Base-by-base conservation (phyloP, 1,140 invertebrate species). In the Cotesia glomerata region DNA sequence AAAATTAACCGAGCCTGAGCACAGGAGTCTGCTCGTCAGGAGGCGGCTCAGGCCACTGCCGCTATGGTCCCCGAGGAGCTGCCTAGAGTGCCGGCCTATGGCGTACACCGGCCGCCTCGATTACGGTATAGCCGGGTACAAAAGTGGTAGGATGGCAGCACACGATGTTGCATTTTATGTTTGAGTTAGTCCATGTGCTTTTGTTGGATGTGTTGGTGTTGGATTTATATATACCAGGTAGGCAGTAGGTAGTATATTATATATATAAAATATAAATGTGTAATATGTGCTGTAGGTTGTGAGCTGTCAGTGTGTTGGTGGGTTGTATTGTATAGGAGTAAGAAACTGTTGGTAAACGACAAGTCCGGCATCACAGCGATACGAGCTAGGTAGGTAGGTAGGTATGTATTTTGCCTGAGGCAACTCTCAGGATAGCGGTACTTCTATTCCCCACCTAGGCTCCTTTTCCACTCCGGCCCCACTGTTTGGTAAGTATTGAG, bases 371-470 rank as follows among this genome's bases (percentile, higher is more conserved):
- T 65, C 54, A 54, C 64, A 49, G 35, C 52, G 64, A 26, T 71
- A 45, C 62, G 36, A 69, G 74, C 74, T 81, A 81, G 80, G 79
- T 81, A 81, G 80, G 80, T 82, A 82, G 81, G 81, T 82, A 82
- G 82, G 82, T 82, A 83, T 83, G 82, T 82, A 83, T 82, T 81
- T 77, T 75, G 81, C 82, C 82, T 79, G 64, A 52, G 78, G 82
- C 80, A 67, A 83, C 81, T 77, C 77, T 58, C 76, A 80, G 77
- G 80, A 82, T 83, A 83, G 82, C 82, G 82, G 81, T 83, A 83
- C 82, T 82, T 80, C 65, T 69, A 70, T 70, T 63, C 67, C 76
- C 72, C 72, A 75, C 73, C 56, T 63, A 32, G 56, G 68, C 71
- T 63, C 68, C 56, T 62, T 11, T n/a, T 69, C 35, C 35, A 16